Conservation (phyloP, 2,797 vertebrate species). For the Bovichtus diacanthus region DNA sequence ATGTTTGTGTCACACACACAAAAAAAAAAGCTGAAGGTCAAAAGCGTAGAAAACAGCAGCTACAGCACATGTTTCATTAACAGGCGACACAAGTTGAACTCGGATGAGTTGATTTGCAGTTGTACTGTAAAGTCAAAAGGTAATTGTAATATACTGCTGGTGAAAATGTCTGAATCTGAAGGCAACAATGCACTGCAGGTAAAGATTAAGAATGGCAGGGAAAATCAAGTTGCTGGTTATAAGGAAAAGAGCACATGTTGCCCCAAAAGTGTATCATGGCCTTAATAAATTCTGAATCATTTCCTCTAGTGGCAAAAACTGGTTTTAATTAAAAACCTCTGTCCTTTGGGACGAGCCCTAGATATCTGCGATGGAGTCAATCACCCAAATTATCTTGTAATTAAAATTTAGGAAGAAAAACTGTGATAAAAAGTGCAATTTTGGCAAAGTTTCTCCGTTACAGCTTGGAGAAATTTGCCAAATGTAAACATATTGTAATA, state of each 20-base stretch:
- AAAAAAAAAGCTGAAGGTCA: conserved; percentile 54
- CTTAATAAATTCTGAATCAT: conserved; percentile 69
- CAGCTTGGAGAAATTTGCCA: conserved; percentile 1
- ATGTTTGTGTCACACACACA: conserved; percentile 48
- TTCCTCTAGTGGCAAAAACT: conserved; percentile 68
- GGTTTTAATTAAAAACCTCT: conserved; percentile 76
- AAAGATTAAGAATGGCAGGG: not conserved
- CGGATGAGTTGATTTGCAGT: not conserved
- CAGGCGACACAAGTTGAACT: not conserved
- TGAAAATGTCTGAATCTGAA: not conserved
- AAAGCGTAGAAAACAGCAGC: not conserved
- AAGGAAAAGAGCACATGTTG: conserved; percentile 4
- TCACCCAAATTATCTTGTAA: conserved; percentile 70
- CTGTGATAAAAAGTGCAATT: conserved; percentile 6
- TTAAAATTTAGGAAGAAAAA: conserved; percentile 53
- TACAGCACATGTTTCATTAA: too few species aligned
- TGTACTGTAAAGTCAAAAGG: not conserved
- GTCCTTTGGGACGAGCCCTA: conserved; percentile 73
- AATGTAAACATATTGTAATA: conserved; percentile 2
- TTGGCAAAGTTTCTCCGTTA: conserved; percentile 5
- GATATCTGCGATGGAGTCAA: conserved; percentile 72
- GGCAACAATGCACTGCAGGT: not conserved
- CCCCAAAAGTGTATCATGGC: conserved; percentile 57
- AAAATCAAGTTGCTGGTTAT: not conserved
- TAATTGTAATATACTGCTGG: not conserved